A percentile compares a stretch with the other conserved stretches of the same genome.
phyloP scores from a whole-genome alignment of 2,797 vertebrate genomes.

The Staurois parvus region DNA sequence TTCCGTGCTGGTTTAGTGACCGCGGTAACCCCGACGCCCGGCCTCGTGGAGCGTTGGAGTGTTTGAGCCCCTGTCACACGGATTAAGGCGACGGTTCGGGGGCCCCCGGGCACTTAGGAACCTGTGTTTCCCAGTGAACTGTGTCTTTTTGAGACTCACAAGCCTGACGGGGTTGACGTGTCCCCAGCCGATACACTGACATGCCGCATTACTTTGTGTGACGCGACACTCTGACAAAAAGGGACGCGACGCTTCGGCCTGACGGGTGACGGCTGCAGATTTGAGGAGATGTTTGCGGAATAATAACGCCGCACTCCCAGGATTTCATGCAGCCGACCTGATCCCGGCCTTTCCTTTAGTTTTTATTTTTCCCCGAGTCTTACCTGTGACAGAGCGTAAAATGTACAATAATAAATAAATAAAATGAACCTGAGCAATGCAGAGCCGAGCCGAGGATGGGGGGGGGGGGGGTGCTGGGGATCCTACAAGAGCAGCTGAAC shows the following conservation, averaged over 20 bases:
- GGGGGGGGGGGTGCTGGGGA: too few species aligned
- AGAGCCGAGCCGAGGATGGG: not conserved
- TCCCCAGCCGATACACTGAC: constrained; percentile 77
- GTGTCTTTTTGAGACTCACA: constrained; percentile 77
- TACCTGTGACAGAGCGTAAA: not conserved
- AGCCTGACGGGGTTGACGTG: constrained; percentile 77
- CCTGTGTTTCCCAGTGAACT: constrained; percentile 79
- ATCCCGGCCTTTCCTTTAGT: not conserved
- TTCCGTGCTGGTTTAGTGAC: constrained; percentile 62
- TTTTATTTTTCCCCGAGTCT: not conserved
- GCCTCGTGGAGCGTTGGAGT: constrained; percentile 52
- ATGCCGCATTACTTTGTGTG: constrained; percentile 75
- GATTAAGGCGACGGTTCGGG: constrained; percentile 67
- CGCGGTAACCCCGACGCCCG: constrained; percentile 45
- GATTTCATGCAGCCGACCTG: not conserved
- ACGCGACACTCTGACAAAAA: constrained; percentile 77
- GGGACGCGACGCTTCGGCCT: constrained; percentile 74
- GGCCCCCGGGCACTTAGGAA: constrained; percentile 77
- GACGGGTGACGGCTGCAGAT: constrained; percentile 74
- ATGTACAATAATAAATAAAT: too few species aligned
- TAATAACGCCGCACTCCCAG: constrained; percentile 24
- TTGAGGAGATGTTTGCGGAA: constrained; percentile 63
- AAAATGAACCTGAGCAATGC: not conserved
- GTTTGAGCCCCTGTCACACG: constrained; percentile 58
- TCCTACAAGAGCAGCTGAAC: too few species aligned